Percentiles rank a stretch among this genome's conserved stretches.
phyloP scores from a whole-genome alignment of 2,797 vertebrate species.

The Psittacula derbiana region DNA sequence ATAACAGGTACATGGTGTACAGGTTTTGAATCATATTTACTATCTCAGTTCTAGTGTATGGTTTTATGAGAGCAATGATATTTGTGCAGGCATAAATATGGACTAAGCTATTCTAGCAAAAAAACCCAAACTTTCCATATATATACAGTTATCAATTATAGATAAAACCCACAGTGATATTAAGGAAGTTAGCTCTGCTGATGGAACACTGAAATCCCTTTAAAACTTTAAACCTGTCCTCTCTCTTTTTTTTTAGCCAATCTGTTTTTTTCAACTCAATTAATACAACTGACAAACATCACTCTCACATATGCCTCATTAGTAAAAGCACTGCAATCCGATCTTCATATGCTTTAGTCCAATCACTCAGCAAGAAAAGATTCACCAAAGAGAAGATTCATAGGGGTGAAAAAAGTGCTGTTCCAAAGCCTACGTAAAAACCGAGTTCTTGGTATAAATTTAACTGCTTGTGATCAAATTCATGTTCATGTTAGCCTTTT shows the following conservation, averaged over 20 bases:
- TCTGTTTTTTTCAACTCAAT: not conserved
- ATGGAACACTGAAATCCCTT: not conserved
- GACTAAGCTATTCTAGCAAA: not conserved
- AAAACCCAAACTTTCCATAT: rapidly evolving
- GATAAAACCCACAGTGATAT: not conserved
- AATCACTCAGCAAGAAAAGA: not conserved
- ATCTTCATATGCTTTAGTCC: not conserved
- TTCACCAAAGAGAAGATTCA: not conserved
- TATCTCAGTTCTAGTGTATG: not conserved
- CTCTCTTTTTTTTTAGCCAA: not conserved
- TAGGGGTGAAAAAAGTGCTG: not conserved
- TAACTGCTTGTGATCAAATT: not conserved
- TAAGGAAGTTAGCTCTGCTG: not conserved
- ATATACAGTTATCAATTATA: not conserved
- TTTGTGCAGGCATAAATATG: not conserved
- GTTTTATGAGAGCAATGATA: not conserved
- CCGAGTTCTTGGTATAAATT: not conserved
- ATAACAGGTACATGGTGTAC: rapidly evolving
- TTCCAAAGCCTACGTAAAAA: not conserved
- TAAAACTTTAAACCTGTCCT: not conserved
- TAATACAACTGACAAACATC: not conserved
- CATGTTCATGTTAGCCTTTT: not conserved
- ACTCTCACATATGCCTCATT: not conserved
- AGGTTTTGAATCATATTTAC: not conserved
- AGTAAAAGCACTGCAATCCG: not conserved